Evolutionary conservation across 2,113 vertebrate genomes (phyloP).

Genomic region (Rhizomys pruinosus): DNA sequence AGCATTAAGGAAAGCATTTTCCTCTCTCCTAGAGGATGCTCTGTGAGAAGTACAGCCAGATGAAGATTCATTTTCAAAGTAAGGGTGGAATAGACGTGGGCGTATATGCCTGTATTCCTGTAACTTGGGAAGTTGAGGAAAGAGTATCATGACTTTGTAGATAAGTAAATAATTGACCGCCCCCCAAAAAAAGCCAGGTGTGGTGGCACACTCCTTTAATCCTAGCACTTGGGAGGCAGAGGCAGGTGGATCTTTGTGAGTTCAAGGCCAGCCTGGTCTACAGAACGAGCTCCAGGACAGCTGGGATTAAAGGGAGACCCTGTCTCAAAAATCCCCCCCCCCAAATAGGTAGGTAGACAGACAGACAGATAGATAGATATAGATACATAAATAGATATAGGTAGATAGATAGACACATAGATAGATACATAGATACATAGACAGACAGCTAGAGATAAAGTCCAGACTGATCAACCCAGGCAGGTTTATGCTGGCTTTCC

Average conservation of each 20-base stretch:
- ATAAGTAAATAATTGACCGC: no score
- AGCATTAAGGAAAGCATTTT: background rate
- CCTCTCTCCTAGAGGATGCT: background rate
- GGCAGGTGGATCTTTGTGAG: background rate
- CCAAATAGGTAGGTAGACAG: background rate
- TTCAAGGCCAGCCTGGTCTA: background rate
- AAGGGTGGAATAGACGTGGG: no score
- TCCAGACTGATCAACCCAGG: background rate
- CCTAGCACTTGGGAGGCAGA: no score
- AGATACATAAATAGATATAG: no score
- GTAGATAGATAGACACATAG: background rate
- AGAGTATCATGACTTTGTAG: no score
- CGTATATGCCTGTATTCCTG: no score
- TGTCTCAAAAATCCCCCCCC: no score
- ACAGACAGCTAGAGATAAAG: background rate
- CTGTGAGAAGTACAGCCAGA: constrained; percentile 22
- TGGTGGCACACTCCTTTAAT: no score
- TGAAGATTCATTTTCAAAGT: constrained; percentile 30
- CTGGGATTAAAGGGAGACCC: background rate
- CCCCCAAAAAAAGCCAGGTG: no score
- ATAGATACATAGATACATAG: background rate
- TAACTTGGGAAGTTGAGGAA: no score
- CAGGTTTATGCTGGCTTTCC: background rate
- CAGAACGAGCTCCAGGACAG: no score
- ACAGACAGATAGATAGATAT: background rate